phyloP scores from a whole-genome alignment of 2,888 invertebrate species.

The Scotopteryx bipunctaria region DNA sequence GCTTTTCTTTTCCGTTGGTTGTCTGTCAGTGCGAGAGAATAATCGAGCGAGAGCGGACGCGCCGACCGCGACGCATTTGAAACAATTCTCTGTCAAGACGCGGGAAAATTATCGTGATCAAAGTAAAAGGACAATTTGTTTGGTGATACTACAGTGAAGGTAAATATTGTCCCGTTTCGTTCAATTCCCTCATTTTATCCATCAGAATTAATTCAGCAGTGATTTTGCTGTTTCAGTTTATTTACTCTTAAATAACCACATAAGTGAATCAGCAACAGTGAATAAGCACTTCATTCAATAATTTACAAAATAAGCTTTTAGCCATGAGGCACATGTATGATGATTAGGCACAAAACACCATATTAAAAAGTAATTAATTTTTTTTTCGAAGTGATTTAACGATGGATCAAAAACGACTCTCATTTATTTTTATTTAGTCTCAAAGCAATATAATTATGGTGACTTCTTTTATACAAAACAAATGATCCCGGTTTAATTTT shows the following conservation, averaged over 20 bases:
- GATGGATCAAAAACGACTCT: background rate
- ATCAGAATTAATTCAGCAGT: too few species aligned
- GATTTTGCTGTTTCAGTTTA: background rate
- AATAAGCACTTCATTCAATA: too few species aligned
- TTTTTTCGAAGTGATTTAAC: too few species aligned
- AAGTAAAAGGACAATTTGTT: conserved; percentile 25
- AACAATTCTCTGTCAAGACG: conserved; percentile 8
- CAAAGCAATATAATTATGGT: background rate
- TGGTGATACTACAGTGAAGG: conserved; percentile 1
- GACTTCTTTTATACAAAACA: background rate
- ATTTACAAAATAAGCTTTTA: too few species aligned
- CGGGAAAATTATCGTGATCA: conserved; percentile 24
- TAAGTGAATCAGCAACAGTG: too few species aligned
- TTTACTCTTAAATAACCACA: too few species aligned
- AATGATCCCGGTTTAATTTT: background rate
- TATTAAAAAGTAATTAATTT: too few species aligned
- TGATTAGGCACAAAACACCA: too few species aligned
- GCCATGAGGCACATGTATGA: too few species aligned
- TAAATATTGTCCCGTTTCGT: conserved; percentile 2
- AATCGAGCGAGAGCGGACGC: conserved; percentile 55
- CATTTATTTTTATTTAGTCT: background rate
- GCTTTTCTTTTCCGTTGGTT: conserved; percentile 48
- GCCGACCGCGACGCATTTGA: conserved; percentile 19
- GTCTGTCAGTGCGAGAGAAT: conserved; percentile 55
- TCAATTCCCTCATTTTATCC: too few species aligned